Conservation (phyloP, 2,797 vertebrate genomes). For the Allobates femoralis region DNA sequence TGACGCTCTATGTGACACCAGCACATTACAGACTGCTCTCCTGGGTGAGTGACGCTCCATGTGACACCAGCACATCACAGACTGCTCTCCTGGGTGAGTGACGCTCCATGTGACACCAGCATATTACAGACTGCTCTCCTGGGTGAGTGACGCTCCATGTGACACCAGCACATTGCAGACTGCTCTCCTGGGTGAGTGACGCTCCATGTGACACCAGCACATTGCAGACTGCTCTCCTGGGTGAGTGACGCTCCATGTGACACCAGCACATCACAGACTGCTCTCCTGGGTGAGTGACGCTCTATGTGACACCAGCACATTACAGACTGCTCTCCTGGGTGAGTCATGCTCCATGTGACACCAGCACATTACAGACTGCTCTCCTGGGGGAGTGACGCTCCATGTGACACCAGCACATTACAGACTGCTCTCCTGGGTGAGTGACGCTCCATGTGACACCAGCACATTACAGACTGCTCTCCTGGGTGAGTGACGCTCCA, state of each 20-base stretch:
- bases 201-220: neutral
- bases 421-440: conserved; percentile 83
- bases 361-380: conserved; percentile 73
- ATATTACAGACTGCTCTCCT: conserved; percentile 77
- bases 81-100: conserved; percentile 83
- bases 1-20: neutral
- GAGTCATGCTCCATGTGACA: conserved; percentile 40
- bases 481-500: conserved; percentile 76
- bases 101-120: neutral
- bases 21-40: conserved; percentile 76
- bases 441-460: neutral
- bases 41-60: conserved; percentile 76
- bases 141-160: conserved; percentile 74
- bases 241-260: conserved; percentile 69
- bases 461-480: conserved; percentile 75
- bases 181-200: conserved; percentile 81
- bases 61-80: conserved; percentile 55
- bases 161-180: conserved; percentile 64
- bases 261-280: conserved; percentile 72
- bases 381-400: conserved; percentile 77
- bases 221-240: conserved; percentile 82
- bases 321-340: conserved; percentile 83
- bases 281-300: conserved; percentile 78
- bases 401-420: neutral
- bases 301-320: neutral